These are phyloP conservation scores for Vulpes ferrilata DNA, from an alignment of 2,113 vertebrate genomes.

Conservation along the genomic window DNA sequence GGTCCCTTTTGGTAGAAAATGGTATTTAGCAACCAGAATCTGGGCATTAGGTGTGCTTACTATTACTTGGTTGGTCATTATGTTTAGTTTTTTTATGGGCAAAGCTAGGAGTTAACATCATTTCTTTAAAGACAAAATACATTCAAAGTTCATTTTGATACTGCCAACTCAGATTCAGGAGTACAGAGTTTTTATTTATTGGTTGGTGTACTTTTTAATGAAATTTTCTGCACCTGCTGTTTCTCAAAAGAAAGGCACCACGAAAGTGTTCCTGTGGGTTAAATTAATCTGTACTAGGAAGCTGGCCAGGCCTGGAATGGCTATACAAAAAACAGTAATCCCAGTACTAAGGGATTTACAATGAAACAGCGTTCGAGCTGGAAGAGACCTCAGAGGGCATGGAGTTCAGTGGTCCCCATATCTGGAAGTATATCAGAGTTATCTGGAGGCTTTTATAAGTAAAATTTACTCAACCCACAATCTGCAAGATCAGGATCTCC, in stretches of 20 bases:
- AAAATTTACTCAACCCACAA: not conserved
- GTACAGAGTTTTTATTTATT: constrained; percentile 35
- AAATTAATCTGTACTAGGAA: constrained; percentile 31
- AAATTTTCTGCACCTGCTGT: not conserved
- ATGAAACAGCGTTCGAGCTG: not conserved
- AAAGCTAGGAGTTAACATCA: not conserved
- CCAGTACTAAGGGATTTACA: not conserved
- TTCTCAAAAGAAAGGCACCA: constrained; percentile 48
- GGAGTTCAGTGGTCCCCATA: not conserved
- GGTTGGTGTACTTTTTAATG: not conserved
- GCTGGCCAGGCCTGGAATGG: not conserved
- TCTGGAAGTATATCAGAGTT: not conserved
- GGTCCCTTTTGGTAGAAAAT: not conserved
- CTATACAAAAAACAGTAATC: not conserved
- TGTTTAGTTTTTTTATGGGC: not conserved
- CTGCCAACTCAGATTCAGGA: constrained; percentile 29
- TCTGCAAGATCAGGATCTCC: not conserved
- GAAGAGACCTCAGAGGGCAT: not conserved
- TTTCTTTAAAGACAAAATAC: constrained; percentile 21
- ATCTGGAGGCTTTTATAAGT: not conserved
- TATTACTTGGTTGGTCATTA: not conserved
- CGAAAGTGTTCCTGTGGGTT: not conserved
- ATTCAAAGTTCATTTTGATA: not conserved
- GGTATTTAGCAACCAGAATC: not conserved
- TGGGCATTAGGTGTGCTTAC: not conserved